phyloP scores from a whole-genome alignment of 2,113 vertebrate species.

The Scortum barcoo region DNA sequence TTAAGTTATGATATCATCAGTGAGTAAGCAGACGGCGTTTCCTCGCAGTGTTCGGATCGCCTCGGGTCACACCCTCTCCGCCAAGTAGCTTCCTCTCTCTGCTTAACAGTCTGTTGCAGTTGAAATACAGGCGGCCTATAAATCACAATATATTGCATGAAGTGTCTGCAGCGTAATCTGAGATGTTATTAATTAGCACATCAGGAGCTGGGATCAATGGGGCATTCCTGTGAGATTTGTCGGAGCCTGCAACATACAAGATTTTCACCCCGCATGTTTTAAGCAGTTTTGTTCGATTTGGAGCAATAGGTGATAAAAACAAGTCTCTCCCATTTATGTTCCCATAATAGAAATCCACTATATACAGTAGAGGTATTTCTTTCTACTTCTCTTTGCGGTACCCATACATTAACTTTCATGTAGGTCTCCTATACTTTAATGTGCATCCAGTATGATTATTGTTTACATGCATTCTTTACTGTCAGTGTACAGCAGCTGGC shows the following conservation, averaged over 20 bases:
- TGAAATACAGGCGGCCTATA: conserved; percentile 54
- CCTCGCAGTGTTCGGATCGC: conserved; percentile 26
- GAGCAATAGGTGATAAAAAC: not conserved
- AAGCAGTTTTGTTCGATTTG: not conserved
- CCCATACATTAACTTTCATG: not conserved
- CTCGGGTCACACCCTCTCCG: conserved; percentile 39
- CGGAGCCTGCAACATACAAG: conserved; percentile 57
- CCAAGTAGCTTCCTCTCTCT: conserved; percentile 38
- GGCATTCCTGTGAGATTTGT: conserved; percentile 67
- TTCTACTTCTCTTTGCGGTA: not conserved
- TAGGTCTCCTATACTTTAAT: not conserved
- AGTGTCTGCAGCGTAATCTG: conserved; percentile 44
- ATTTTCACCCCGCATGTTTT: conserved; percentile 25
- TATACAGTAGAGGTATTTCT: not conserved
- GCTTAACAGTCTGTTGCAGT: conserved; percentile 21
- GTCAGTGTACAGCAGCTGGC: not conserved
- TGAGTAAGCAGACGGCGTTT: conserved; percentile 39
- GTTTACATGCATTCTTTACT: not conserved
- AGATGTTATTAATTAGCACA: conserved; percentile 69
- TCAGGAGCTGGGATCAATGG: conserved; percentile 60
- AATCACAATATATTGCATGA: conserved; percentile 52
- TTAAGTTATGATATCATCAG: conserved; percentile 40
- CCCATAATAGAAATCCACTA: not conserved
- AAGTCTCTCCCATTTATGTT: not conserved
- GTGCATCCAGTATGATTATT: not conserved